Evolutionary conservation across 2,888 invertebrate genomes (phyloP), one percentile per base, ranked within the genome.

Genomic region (Dione vanillae): DNA sequence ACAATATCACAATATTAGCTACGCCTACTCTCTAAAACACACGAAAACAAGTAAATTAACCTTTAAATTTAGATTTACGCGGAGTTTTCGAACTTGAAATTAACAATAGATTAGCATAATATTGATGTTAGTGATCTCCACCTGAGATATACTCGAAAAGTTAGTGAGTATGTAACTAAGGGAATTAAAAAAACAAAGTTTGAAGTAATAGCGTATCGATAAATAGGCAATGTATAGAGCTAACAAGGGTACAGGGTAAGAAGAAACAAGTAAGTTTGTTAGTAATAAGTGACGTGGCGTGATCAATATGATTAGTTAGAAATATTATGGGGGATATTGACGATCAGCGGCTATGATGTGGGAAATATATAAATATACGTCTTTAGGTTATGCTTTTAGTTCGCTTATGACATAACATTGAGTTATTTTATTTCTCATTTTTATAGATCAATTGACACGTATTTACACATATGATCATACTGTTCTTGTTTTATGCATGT

Each of bases 311-410:
- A 80, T 49, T 72, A 78, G 78, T 82, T 79, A 79, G 77, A 80
- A 84, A 81, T 82, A 82, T 79, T 76, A 77, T 83, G 87, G 86
- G 89, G 90, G 85, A 84, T 89, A 90, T 91, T 88, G 89, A 83
- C 79, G 51, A 9, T 51, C 6, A 16, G 41, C 35, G 49, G 19
- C 6, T 41, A 0, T 45, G 27, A n/a, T 43, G 10, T 45, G 27
- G 3, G n/a, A 6, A 10, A 37, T 37, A 9, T 40, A 20, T 27
- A 27, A 27, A 27, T 27, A 27, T 27, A 27, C 5, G 5, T 3
- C 2, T 27, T 27, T 27, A 27, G 27, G 27, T 27, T 27, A 27
- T 27, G 27, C n/a, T n/a, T n/a, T n/a, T n/a, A n/a, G n/a, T n/a
- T n/a, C n/a, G n/a, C n/a, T n/a, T n/a, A n/a, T n/a, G n/a, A n/a